Evolutionary conservation across 2,797 vertebrate species (phyloP).

Genomic region (Schizopygopsis pylzovi): DNA sequence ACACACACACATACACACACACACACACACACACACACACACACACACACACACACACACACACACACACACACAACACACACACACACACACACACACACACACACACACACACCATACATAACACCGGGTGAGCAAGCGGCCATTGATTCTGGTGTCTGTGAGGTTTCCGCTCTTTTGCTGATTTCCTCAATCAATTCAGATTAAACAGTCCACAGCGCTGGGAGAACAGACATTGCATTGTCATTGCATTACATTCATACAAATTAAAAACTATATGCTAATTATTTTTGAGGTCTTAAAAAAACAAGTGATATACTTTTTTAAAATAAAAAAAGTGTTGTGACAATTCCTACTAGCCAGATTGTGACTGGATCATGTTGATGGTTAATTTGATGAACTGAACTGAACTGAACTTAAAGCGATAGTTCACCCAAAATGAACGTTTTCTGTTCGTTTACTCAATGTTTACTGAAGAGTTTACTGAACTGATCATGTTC

Average conservation of each 20-base stretch:
- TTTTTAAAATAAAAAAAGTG: background rate
- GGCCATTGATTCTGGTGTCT: background rate
- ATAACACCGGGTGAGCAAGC: background rate
- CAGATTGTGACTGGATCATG: background rate
- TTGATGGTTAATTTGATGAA: background rate
- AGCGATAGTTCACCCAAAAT: background rate
- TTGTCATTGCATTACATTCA: background rate
- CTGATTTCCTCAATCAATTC: background rate
- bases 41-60: too few species aligned
- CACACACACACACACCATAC: too few species aligned
- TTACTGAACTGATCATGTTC: too few species aligned
- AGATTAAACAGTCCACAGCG: background rate
- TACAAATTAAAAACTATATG: background rate
- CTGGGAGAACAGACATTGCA: background rate
- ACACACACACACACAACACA: too few species aligned
- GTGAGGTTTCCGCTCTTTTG: background rate
- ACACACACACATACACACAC: too few species aligned
- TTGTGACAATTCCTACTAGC: background rate
- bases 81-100: too few species aligned
- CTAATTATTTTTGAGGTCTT: background rate
- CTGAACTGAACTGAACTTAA: background rate
- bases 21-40: too few species aligned
- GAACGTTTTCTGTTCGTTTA: background rate
- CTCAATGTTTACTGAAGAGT: too few species aligned
- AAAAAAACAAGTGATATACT: background rate